Conservation (phyloP, 2,113 vertebrate species). For the Colossoma macropomum region DNA sequence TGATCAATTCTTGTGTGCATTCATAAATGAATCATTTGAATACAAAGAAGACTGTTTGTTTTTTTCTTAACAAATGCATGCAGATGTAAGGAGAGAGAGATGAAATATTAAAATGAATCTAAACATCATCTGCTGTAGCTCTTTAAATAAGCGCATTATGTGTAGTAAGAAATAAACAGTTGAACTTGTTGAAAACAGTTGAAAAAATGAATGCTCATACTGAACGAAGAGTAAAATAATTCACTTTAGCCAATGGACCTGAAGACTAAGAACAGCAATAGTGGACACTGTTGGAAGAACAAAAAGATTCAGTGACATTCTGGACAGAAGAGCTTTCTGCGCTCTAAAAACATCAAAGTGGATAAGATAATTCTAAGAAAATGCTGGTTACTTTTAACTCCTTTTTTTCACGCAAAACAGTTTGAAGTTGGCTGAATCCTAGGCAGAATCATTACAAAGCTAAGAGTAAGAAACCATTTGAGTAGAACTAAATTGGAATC, state of each 20-base stretch:
- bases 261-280: not conserved
- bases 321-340: not conserved
- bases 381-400: not conserved
- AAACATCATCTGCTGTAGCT: not conserved
- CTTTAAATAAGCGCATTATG: not conserved
- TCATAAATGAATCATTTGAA: constrained; percentile 36
- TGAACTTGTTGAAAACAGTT: no score
- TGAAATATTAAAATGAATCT: not conserved
- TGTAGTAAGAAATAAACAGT: not conserved
- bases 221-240: not conserved
- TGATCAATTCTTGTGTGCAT: constrained; percentile 41
- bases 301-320: not conserved
- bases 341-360: not conserved
- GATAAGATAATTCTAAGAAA: not conserved
- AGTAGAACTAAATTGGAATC: constrained; percentile 40
- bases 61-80: not conserved
- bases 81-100: not conserved
- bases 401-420: not conserved
- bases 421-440: not conserved
- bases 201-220: not conserved
- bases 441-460: not conserved
- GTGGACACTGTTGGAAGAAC: not conserved
- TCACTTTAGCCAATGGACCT: not conserved
- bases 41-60: constrained; percentile 31
- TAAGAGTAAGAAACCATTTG: constrained; percentile 21